Evolutionary conservation across 1,140 invertebrate genomes (phyloP).

Genomic region (Drosophila quadrilineata): DNA sequence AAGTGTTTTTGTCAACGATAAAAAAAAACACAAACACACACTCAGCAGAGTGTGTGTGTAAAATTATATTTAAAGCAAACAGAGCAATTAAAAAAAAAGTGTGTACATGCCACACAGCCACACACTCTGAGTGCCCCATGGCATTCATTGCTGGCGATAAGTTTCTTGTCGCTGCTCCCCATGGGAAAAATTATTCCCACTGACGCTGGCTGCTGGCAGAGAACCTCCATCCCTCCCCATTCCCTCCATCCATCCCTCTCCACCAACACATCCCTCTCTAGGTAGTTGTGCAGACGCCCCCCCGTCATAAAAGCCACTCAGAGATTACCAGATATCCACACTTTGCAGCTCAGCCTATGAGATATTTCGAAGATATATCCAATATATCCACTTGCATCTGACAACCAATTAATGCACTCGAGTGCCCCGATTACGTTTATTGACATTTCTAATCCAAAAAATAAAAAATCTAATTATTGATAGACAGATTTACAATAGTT

Average conservation of each 20-base stretch:
- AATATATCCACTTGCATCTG: no score
- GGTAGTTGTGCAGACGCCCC: slow-evolving; percentile 40
- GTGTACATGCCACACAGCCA: slow-evolving; percentile 12
- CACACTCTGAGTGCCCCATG: slow-evolving; percentile 13
- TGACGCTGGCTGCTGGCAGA: not conserved
- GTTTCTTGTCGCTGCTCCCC: slow-evolving; percentile 16
- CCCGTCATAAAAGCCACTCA: no score
- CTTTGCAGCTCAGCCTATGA: slow-evolving; percentile 4
- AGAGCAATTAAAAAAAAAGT: slow-evolving; percentile 47
- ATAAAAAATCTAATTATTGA: no score
- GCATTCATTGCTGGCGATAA: slow-evolving; percentile 34
- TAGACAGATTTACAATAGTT: no score
- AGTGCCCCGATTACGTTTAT: no score
- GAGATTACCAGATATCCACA: no score
- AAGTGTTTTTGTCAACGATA: slow-evolving; percentile 40
- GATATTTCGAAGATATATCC: no score
- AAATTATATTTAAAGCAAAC: slow-evolving; percentile 36
- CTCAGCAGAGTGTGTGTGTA: slow-evolving; percentile 4
- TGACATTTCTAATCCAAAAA: no score
- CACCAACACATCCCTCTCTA: no score
- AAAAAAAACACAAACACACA: not conserved
- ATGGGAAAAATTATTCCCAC: slow-evolving; percentile 25
- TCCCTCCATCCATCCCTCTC: no score
- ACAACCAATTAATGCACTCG: not conserved
- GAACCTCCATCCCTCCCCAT: no score